Conservation (phyloP, 2,113 vertebrate genomes). For the Panurus biarmicus region DNA sequence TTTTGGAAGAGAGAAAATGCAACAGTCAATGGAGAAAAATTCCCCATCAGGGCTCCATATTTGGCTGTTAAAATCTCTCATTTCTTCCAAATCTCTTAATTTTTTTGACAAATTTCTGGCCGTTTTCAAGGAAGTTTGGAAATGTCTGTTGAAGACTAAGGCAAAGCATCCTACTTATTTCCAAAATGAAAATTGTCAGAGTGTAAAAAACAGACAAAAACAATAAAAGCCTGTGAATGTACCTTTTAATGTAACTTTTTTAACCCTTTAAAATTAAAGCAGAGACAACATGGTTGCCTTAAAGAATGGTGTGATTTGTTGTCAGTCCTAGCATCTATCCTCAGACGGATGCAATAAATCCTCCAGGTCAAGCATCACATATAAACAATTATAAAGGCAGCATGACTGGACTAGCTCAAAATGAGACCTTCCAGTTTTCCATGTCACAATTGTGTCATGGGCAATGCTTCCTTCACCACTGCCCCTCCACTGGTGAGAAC, state of each 20-base stretch:
- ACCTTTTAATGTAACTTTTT: neutral
- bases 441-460: accelerated
- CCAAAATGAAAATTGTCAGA: neutral
- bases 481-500: neutral
- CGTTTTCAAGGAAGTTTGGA: neutral
- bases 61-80: neutral
- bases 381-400: neutral
- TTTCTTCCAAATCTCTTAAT: neutral
- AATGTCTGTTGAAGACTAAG: neutral
- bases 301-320: neutral
- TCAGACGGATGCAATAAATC: neutral
- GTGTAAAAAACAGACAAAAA: neutral
- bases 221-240: neutral
- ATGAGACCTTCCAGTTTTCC: neutral
- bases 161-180: neutral
- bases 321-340: neutral
- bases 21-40: neutral
- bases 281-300: neutral
- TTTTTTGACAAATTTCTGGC: neutral
- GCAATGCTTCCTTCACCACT: neutral
- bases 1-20: neutral
- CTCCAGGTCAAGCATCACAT: neutral
- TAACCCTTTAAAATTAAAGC: neutral
- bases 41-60: neutral
- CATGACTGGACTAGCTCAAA: neutral